Evolutionary conservation across 2,113 vertebrate species (phyloP).

Genomic region (Cebidichthys violaceus): DNA sequence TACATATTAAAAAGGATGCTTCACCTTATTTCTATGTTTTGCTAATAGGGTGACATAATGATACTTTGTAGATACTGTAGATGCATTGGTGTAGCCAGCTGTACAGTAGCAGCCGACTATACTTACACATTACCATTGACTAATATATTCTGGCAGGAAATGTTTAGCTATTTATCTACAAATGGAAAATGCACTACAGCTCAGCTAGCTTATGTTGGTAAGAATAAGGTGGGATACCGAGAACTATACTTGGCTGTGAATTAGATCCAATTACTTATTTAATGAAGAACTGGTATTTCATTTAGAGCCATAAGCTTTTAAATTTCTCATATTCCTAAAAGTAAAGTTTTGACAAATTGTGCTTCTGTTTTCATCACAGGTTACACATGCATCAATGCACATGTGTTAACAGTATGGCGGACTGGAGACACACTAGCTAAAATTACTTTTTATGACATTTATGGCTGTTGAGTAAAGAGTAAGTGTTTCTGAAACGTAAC

Average conservation of each 20-base stretch:
- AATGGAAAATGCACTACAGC: constrained; percentile 13
- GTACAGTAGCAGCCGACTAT: background rate
- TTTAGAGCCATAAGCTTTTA: background rate
- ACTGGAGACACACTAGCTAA: constrained; percentile 2
- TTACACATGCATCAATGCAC: background rate
- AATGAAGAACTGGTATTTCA: background rate
- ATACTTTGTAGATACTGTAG: constrained; percentile 10
- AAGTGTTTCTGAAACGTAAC: background rate
- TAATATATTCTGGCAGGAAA: constrained; percentile 16
- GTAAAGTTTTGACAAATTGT: background rate
- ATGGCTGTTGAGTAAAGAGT: background rate
- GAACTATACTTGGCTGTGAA: constrained; percentile 3
- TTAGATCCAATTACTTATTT: background rate
- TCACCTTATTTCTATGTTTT: constrained; percentile 1
- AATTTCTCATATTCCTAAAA: constrained; percentile 1
- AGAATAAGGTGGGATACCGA: background rate
- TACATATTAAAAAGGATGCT: background rate
- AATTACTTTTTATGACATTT: background rate
- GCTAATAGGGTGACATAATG: background rate
- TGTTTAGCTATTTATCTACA: background rate
- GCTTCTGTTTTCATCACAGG: constrained; percentile 7
- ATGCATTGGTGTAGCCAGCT: constrained; percentile 18
- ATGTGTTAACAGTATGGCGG: background rate
- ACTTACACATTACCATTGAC: background rate
- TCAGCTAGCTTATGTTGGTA: background rate